Percentiles rank a stretch among this genome's conserved stretches.
These are phyloP conservation scores for Erethizon dorsatum DNA, from an alignment of 2,797 vertebrate species.

Conservation along the genomic window DNA sequence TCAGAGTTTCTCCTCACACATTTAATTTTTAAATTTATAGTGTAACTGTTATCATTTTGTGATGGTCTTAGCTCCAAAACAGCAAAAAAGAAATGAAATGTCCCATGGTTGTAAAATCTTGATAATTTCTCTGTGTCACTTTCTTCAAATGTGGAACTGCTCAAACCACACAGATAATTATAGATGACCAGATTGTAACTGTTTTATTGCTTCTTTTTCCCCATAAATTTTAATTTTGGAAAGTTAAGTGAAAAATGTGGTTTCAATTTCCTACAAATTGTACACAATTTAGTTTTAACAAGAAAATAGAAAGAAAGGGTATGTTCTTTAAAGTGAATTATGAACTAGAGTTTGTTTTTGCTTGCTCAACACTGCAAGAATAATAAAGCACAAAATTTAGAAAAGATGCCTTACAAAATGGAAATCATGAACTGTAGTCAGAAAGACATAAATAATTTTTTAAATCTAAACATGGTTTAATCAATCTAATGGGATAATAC, in stretches of 20 bases:
- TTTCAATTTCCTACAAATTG: conserved; percentile 92
- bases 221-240: conserved; percentile 93
- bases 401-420: conserved; percentile 82
- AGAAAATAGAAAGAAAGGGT: conserved; percentile 89
- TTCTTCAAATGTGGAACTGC: conserved; percentile 90
- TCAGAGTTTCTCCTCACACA: conserved; percentile 66
- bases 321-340: conserved; percentile 87
- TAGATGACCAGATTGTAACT: conserved; percentile 93
- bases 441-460: conserved; percentile 79
- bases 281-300: conserved; percentile 91
- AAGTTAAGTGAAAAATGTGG: conserved; percentile 93
- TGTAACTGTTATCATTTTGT: conserved; percentile 77
- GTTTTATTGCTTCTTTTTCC: conserved; percentile 92
- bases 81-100: conserved; percentile 90
- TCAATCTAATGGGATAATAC: conserved; percentile 77
- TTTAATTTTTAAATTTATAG: conserved; percentile 71
- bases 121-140: conserved; percentile 89
- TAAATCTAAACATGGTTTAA: conserved; percentile 80
- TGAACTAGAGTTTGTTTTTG: conserved; percentile 85
- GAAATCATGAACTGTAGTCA: conserved; percentile 71
- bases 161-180: conserved; percentile 92
- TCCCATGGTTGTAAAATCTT: conserved; percentile 86
- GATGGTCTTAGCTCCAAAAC: conserved; percentile 75
- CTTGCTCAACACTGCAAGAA: conserved; percentile 84
- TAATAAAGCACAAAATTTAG: conserved; percentile 86